These are phyloP conservation scores for Cenopis cana DNA, from an alignment of 2,888 invertebrate species.

Conservation along the genomic window DNA sequence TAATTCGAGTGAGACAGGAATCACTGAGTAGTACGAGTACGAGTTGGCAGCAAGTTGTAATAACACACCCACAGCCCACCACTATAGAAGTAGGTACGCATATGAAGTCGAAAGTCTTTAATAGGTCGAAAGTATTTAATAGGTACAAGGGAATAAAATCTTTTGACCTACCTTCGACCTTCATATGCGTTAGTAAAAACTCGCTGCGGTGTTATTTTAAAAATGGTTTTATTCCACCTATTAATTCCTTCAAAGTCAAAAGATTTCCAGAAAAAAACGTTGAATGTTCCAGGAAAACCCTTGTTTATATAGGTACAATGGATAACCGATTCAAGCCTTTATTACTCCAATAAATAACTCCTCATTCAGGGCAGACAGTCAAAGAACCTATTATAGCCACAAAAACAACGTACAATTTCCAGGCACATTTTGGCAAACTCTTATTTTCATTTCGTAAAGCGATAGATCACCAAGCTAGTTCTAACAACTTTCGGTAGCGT, in stretches of 20 bases:
- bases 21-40: no score
- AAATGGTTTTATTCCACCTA: no score
- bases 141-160: no score
- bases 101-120: no score
- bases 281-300: neutral
- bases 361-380: constrained; percentile 3
- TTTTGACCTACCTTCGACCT: no score
- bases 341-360: neutral
- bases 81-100: no score
- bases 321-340: neutral
- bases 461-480: constrained; percentile 28
- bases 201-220: no score
- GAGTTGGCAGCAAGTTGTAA: no score
- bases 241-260: neutral
- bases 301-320: neutral
- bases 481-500: constrained; percentile 26
- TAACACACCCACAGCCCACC: no score
- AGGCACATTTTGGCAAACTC: constrained; percentile 13
- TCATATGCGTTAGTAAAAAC: no score
- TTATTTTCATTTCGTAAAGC: constrained; percentile 17
- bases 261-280: neutral
- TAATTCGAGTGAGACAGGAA: no score
- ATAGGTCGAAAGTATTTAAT: no score
- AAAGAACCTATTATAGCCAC: constrained; percentile 24
- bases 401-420: constrained; percentile 22